These are phyloP conservation scores for Rotaria magnacalcarata DNA, from an alignment of 2,888 invertebrate genomes.

Conservation along the genomic window DNA sequence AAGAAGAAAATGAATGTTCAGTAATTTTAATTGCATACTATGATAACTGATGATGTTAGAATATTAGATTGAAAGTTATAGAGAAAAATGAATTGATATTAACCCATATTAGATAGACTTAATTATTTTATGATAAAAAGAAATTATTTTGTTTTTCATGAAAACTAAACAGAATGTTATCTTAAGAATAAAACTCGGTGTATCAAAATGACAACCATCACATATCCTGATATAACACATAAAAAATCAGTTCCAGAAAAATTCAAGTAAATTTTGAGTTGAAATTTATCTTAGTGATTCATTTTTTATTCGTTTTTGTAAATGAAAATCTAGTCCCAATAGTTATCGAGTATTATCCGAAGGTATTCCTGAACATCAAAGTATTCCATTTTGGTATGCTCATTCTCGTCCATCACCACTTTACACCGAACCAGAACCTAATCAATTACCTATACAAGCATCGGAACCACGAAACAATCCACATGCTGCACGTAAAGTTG, in stretches of 20 bases:
- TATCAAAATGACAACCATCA: not conserved
- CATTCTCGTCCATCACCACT: not conserved
- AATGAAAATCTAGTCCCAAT: not conserved
- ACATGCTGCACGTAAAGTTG: slow-evolving; percentile 33
- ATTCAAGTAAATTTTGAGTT: not conserved
- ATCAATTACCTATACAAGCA: slow-evolving; percentile 2
- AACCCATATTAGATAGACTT: too few species aligned
- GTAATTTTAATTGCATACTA: too few species aligned
- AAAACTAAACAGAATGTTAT: not conserved
- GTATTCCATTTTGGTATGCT: slow-evolving; percentile 10
- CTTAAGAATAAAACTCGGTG: not conserved
- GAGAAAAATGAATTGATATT: too few species aligned
- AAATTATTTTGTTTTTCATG: too few species aligned
- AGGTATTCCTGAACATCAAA: not conserved
- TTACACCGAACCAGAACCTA: not conserved
- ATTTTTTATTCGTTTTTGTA: not conserved
- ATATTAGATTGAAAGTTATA: too few species aligned
- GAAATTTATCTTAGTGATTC: not conserved
- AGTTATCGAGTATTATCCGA: slow-evolving; percentile 6
- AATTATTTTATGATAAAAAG: too few species aligned
- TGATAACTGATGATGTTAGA: too few species aligned
- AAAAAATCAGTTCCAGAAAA: slow-evolving; percentile 1
- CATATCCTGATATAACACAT: not conserved
- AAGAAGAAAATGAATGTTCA: too few species aligned
- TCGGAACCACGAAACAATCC: slow-evolving; percentile 16